Evolutionary conservation across 2,797 vertebrate genomes (phyloP).

Genomic region (Etheostoma perlongum): DNA sequence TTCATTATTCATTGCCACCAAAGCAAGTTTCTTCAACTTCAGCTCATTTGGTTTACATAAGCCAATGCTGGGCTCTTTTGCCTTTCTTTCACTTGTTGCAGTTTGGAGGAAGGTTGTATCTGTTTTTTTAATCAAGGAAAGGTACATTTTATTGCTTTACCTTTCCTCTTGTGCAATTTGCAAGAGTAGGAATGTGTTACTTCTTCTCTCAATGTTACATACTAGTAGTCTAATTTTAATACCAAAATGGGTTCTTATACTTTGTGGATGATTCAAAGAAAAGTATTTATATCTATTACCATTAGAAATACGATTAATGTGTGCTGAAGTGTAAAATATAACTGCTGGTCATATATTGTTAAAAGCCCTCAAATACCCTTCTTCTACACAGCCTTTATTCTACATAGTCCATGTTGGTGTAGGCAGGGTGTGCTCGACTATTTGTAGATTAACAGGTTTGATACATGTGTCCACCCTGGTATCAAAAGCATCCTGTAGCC

Average conservation of each 20-base stretch:
- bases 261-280: constrained; percentile 13
- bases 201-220: not conserved
- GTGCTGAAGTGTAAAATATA: constrained; percentile 37
- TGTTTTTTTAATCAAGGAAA: not conserved
- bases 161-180: not conserved
- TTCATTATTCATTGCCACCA: constrained; percentile 61
- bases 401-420: constrained; percentile 9
- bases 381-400: constrained; percentile 4
- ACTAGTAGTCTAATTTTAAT: not conserved
- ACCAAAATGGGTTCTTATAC: not conserved
- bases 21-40: constrained; percentile 54
- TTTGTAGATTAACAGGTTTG: not conserved
- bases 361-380: constrained; percentile 30
- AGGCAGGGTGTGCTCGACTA: not conserved
- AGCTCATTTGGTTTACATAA: constrained; percentile 36
- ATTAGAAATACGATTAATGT: constrained; percentile 26
- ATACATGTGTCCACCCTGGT: not conserved
- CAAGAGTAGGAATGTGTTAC: not conserved
- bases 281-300: not conserved
- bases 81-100: constrained; percentile 15
- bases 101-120: constrained; percentile 1
- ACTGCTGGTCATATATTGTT: constrained; percentile 31
- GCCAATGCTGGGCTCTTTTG: not conserved
- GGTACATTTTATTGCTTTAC: not conserved
- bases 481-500: not conserved